These are phyloP conservation scores for Ectemnius cavifrons DNA, from an alignment of 2,888 invertebrate species.

Conservation along the genomic window DNA sequence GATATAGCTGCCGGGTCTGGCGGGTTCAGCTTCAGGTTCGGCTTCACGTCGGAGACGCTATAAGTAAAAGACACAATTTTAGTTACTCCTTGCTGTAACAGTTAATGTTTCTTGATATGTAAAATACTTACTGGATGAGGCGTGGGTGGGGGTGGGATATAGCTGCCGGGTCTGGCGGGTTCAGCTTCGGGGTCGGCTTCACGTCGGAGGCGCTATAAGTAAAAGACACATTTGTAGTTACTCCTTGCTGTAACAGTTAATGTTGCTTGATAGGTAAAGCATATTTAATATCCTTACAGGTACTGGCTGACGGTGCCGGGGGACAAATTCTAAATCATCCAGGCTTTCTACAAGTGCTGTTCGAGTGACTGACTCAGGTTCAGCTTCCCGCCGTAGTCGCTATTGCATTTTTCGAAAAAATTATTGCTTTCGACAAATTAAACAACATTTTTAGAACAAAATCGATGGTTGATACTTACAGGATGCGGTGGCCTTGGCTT, in stretches of 20 bases:
- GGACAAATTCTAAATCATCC: not conserved
- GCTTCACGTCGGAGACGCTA: constrained; percentile 46
- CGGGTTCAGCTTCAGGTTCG: constrained; percentile 14
- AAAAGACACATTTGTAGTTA: not conserved
- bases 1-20: not conserved
- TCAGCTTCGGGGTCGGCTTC: not conserved
- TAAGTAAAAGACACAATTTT: not conserved
- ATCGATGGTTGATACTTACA: not conserved
- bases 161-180: not conserved
- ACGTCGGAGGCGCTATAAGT: constrained; percentile 37
- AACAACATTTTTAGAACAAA: too few species aligned
- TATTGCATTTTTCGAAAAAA: constrained; percentile 8
- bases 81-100: not conserved
- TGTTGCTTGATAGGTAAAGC: not conserved
- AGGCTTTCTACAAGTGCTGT: not conserved
- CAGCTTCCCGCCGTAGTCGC: constrained; percentile 43
- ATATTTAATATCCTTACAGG: constrained; percentile 34
- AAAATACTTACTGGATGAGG: constrained; percentile 32
- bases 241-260: too few species aligned
- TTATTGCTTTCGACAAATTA: not conserved
- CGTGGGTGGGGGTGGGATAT: constrained; percentile 30
- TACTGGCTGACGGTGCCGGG: constrained; percentile 24
- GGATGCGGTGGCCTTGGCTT: constrained; percentile 17
- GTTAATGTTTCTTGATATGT: not conserved
- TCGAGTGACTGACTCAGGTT: constrained; percentile 1